phyloP scores from a whole-genome alignment of 2,888 invertebrate genomes.

The Lepidochrysops patricia region DNA sequence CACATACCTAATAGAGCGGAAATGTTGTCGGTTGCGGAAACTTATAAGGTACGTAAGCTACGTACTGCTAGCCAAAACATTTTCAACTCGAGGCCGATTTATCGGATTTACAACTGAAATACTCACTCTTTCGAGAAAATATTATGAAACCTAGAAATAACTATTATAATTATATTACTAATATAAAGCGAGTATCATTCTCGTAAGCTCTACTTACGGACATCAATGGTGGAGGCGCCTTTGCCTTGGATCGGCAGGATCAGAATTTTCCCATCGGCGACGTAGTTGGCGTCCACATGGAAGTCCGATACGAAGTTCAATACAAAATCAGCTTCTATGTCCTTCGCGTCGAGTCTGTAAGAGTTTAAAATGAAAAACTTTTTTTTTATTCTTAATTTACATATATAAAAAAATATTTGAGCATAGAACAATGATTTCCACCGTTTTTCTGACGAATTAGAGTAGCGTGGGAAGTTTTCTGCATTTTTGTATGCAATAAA shows the following conservation, averaged over 20 bases:
- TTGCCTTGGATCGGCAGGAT: constrained; percentile 68
- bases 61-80: too few relatives aligned
- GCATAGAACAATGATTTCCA: background rate
- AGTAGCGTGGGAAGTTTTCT: background rate
- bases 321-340: constrained; percentile 39
- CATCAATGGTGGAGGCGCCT: constrained; percentile 54
- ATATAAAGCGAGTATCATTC: too few relatives aligned
- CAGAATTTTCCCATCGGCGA: constrained; percentile 61
- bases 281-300: constrained; percentile 57
- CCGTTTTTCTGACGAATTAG: background rate
- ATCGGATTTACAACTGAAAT: too few relatives aligned
- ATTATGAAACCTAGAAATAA: too few relatives aligned
- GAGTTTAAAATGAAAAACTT: background rate
- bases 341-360: constrained; percentile 46
- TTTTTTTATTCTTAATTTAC: too few relatives aligned
- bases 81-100: too few relatives aligned
- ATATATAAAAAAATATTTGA: background rate
- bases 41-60: too few relatives aligned
- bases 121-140: background rate
- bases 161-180: too few relatives aligned
- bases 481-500: background rate
- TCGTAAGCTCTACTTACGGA: constrained; percentile 44
- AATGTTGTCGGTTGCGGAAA: too few relatives aligned
- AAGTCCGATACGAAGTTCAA: constrained; percentile 49
- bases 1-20: too few relatives aligned